Conservation (phyloP, 64 coral and sea anemone genomes). For the Pachyseris speciosa region DNA sequence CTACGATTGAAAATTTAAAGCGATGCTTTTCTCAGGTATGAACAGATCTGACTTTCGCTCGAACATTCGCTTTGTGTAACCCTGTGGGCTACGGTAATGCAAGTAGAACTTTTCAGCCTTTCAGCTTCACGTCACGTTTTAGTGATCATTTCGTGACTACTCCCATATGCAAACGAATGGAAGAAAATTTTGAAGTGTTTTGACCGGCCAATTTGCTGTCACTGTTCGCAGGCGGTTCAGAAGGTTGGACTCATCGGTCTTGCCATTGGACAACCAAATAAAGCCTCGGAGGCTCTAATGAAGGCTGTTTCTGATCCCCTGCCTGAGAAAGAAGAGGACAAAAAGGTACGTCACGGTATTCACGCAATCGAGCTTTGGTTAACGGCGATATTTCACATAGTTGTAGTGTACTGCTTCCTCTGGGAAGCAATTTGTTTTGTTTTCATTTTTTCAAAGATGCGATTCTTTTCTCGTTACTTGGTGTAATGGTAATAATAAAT, state of each 20-base stretch:
- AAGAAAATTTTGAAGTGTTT: no score
- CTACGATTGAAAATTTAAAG: constrained; percentile 88
- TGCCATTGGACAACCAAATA: constrained; percentile 89
- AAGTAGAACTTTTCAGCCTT: background rate
- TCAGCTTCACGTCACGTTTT: background rate
- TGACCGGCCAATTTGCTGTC: background rate
- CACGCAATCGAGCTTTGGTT: background rate
- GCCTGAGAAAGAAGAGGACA: constrained; percentile 37
- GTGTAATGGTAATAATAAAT: background rate
- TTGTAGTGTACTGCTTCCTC: background rate
- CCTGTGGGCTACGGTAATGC: no score
- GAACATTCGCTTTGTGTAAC: no score
- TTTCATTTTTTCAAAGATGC: no score
- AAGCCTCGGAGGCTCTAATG: constrained; percentile 91
- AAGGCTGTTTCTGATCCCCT: constrained; percentile 48
- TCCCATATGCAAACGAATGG: no score
- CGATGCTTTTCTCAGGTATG: constrained; percentile 93
- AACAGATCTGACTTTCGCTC: background rate
- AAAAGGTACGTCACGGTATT: constrained; percentile 42
- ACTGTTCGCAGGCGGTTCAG: constrained; percentile 83
- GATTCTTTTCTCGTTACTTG: no score
- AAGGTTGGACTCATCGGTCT: constrained; percentile 88
- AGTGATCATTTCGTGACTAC: background rate
- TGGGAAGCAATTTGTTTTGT: background rate
- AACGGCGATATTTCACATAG: no score